Percentiles rank a stretch among this genome's conserved stretches.
phyloP scores from a whole-genome alignment of 2,113 vertebrate genomes.

The Brevimyrus niger region DNA sequence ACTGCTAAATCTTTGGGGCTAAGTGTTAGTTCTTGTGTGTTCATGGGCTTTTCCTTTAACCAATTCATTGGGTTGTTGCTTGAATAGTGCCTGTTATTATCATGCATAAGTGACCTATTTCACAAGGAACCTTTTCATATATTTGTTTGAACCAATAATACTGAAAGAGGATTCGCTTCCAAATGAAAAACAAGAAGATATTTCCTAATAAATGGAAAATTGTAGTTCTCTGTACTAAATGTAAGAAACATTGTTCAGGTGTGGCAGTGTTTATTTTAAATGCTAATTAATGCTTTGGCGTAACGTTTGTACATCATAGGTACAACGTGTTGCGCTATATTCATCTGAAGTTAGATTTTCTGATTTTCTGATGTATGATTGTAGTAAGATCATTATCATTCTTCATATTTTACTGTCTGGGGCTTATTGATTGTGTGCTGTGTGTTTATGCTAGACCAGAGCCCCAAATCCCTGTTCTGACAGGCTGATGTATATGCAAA shows the following conservation, averaged over 20 bases:
- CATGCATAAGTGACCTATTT: background rate
- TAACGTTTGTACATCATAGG: background rate
- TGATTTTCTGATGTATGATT: background rate
- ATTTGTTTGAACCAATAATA: background rate
- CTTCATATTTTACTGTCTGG: background rate
- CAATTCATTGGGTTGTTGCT: background rate
- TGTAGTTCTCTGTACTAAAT: background rate
- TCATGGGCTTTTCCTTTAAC: background rate
- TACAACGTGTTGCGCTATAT: background rate
- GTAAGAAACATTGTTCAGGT: background rate
- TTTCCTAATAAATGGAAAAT: background rate
- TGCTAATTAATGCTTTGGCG: background rate
- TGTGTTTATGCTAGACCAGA: background rate
- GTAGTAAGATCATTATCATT: background rate
- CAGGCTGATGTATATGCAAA: background rate
- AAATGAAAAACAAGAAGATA: background rate
- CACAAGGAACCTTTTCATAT: background rate
- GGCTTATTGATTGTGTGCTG: background rate
- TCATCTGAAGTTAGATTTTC: background rate
- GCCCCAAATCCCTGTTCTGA: background rate
- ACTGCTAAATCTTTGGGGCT: background rate
- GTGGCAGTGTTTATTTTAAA: background rate
- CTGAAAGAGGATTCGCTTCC: background rate
- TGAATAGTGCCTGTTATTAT: background rate
- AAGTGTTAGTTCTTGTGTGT: background rate